phyloP scores from a whole-genome alignment of 2,888 invertebrate species.

The Bombylius major region DNA sequence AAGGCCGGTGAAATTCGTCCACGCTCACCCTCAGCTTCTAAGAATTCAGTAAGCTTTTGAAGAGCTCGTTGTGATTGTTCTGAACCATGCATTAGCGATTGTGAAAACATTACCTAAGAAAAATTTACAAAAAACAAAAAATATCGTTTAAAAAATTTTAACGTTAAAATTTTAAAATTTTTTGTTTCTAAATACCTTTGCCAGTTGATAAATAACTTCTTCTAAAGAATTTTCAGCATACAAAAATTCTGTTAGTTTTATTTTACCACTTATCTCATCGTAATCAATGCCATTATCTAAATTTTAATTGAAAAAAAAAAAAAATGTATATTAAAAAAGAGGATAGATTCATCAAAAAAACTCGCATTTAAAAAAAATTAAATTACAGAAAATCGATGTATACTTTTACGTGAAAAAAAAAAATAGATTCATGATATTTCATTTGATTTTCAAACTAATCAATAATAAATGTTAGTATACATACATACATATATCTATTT shows the following conservation, averaged over 20 bases:
- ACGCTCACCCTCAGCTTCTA: conserved; percentile 58
- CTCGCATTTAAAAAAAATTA: too few species aligned
- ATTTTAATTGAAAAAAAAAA: not conserved
- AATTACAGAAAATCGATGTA: too few species aligned
- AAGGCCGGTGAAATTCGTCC: conserved; percentile 60
- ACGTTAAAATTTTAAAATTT: too few species aligned
- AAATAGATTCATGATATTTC: too few species aligned
- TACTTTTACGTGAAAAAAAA: too few species aligned
- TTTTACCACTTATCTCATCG: conserved; percentile 54
- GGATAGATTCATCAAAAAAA: too few species aligned
- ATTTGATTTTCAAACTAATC: too few species aligned
- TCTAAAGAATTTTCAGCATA: conserved; percentile 66
- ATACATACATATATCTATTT: too few species aligned
- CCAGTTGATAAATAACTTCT: conserved; percentile 68
- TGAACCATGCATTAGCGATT: conserved; percentile 56
- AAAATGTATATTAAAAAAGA: not conserved
- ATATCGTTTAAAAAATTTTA: not conserved
- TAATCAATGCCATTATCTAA: conserved; percentile 39
- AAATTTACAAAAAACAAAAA: not conserved
- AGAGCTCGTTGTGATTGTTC: conserved; percentile 57
- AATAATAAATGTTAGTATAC: too few species aligned
- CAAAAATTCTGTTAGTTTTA: conserved; percentile 55
- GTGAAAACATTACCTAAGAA: conserved; percentile 58
- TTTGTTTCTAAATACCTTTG: conserved; percentile 44
- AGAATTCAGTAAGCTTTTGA: conserved; percentile 59